Percentiles rank a stretch among this genome's conserved stretches.
phyloP scores from a whole-genome alignment of 2,888 invertebrate genomes.

The Archaeoteleia sp. region DNA sequence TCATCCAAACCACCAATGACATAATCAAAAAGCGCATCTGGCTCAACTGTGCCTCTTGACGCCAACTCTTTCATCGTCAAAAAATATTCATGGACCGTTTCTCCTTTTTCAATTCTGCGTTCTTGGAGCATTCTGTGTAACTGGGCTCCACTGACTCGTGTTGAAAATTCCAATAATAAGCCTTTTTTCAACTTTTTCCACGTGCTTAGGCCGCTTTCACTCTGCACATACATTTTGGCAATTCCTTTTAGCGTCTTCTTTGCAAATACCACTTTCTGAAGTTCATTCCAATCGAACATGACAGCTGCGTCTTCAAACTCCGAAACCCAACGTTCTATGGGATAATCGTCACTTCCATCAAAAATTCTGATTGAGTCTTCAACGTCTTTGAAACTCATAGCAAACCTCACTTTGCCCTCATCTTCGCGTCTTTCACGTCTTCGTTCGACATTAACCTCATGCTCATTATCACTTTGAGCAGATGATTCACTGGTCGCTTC shows the following conservation, averaged over 20 bases:
- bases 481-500: too few species aligned
- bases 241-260: constrained; percentile 25
- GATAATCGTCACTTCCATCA: constrained; percentile 16
- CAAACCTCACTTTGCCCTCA: too few species aligned
- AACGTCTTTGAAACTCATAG: constrained; percentile 6
- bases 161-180: constrained; percentile 16
- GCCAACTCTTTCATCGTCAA: constrained; percentile 29
- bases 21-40: constrained; percentile 27
- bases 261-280: constrained; percentile 19
- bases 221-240: constrained; percentile 13
- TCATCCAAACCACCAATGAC: constrained; percentile 9
- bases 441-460: neutral
- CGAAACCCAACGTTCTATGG: constrained; percentile 1
- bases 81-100: constrained; percentile 28
- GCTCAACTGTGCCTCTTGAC: constrained; percentile 15
- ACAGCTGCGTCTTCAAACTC: constrained; percentile 25
- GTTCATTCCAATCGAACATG: constrained; percentile 28
- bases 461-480: neutral
- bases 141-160: too few species aligned
- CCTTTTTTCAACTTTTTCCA: constrained; percentile 1
- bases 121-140: constrained; percentile 6
- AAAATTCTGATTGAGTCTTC: constrained; percentile 18
- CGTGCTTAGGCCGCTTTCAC: constrained; percentile 11
- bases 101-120: constrained; percentile 4
- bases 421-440: too few species aligned